phyloP scores from a whole-genome alignment of 2,797 vertebrate species.

The Catostomus latipinnis region DNA sequence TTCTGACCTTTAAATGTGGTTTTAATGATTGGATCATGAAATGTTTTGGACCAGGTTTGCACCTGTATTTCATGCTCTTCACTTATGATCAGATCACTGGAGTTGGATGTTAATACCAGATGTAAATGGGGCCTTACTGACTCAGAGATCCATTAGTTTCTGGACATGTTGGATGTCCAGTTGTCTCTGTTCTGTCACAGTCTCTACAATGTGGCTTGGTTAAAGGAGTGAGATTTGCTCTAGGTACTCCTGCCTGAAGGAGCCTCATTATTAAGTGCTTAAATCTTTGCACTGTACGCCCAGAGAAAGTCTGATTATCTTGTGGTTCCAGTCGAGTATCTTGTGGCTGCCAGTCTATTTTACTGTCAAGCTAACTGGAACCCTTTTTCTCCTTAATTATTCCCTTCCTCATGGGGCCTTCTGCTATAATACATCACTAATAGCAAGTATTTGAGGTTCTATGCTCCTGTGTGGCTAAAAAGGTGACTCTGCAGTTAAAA shows the following conservation, averaged over 20 bases:
- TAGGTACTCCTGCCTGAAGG: constrained; percentile 17
- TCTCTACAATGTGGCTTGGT: constrained; percentile 2
- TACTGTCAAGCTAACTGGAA: constrained; percentile 55
- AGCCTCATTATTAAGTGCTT: constrained; percentile 46
- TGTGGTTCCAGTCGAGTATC: too few relatives aligned
- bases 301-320: constrained; percentile 52
- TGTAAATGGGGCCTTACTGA: background rate
- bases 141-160: background rate
- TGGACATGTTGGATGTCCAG: background rate
- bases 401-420: constrained; percentile 42
- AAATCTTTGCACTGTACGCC: constrained; percentile 30
- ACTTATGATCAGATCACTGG: too few relatives aligned
- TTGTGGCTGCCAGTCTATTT: constrained; percentile 36
- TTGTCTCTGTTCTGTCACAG: too few relatives aligned
- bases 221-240: background rate
- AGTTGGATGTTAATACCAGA: too few relatives aligned
- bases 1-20: background rate
- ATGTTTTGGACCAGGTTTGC: too few relatives aligned
- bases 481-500: background rate
- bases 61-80: too few relatives aligned
- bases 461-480: constrained; percentile 29
- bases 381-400: constrained; percentile 56
- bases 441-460: constrained; percentile 25
- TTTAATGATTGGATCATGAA: too few relatives aligned
- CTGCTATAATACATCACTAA: constrained; percentile 49